phyloP scores from a whole-genome alignment of 2,113 vertebrate species.

The Otus sunia region DNA sequence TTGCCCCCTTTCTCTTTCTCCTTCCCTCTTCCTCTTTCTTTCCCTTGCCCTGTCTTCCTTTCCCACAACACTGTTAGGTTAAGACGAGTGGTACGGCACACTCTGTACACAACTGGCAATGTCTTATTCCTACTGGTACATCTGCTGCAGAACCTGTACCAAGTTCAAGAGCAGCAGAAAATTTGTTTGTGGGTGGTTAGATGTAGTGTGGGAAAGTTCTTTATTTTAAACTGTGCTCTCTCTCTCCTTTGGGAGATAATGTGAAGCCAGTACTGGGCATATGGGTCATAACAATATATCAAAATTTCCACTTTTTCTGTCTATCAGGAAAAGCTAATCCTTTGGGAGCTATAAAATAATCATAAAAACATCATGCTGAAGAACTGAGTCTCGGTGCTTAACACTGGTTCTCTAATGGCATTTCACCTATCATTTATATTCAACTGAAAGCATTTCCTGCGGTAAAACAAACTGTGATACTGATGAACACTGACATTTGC shows the following conservation, averaged over 20 bases:
- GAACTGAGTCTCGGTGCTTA: not conserved
- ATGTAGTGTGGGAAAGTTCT: not conserved
- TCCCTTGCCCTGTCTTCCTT: not conserved
- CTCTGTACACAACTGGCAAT: not conserved
- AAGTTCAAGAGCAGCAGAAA: not conserved
- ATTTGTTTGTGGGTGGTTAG: not conserved
- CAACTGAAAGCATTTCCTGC: not conserved
- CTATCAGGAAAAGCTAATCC: not conserved
- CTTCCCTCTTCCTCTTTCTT: not conserved
- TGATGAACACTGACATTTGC: constrained; percentile 39
- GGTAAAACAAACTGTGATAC: constrained; percentile 4
- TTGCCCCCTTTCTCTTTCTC: not conserved
- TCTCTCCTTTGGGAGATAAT: not conserved
- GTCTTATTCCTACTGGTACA: not conserved
- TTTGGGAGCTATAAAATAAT: not conserved
- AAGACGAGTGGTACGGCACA: accelerated
- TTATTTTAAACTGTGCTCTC: not conserved
- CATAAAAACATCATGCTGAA: not conserved
- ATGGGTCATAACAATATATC: not conserved
- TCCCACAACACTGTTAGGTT: not conserved
- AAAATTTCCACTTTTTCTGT: not conserved
- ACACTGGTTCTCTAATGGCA: not conserved
- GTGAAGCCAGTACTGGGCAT: not conserved
- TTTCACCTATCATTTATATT: constrained; percentile 28
- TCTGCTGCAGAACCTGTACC: not conserved